phyloP scores from a whole-genome alignment of 2,888 invertebrate species.

The Ecliptopera silaceata region DNA sequence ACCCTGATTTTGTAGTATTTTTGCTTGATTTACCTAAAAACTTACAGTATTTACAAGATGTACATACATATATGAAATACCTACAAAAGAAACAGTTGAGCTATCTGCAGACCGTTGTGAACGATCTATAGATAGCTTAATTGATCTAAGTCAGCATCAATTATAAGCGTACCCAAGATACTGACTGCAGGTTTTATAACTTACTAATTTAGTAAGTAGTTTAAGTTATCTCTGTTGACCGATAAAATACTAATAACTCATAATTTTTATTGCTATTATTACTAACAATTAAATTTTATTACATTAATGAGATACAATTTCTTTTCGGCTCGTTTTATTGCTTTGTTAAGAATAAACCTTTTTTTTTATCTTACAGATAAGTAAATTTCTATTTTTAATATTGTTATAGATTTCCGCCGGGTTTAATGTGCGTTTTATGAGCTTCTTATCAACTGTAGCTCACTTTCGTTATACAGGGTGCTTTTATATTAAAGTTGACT shows the following conservation, averaged over 20 bases:
- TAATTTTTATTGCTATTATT: constrained; percentile 77
- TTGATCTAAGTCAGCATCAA: too few relatives aligned
- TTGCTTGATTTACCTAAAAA: too few relatives aligned
- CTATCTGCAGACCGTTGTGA: too few relatives aligned
- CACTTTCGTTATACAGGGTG: not conserved
- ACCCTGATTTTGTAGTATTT: too few relatives aligned
- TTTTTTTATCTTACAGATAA: constrained; percentile 14
- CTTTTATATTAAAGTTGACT: too few relatives aligned
- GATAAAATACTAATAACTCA: constrained; percentile 71
- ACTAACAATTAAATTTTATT: constrained; percentile 70
- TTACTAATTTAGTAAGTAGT: too few relatives aligned
- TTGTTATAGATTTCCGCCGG: constrained; percentile 12
- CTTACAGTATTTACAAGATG: too few relatives aligned
- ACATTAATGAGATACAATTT: constrained; percentile 15
- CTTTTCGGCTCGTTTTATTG: constrained; percentile 16
- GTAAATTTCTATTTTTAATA: constrained; percentile 1
- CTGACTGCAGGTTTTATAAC: too few relatives aligned
- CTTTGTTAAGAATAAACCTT: constrained; percentile 10
- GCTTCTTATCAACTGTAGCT: not conserved
- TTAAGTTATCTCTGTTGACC: constrained; percentile 39
- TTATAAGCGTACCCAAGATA: too few relatives aligned
- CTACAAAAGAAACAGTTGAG: too few relatives aligned
- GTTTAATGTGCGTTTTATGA: constrained; percentile 1
- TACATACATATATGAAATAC: too few relatives aligned
- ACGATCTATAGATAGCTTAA: too few relatives aligned